These are phyloP conservation scores for Chanos chanos DNA, from an alignment of 2,797 vertebrate genomes.

Conservation along the genomic window DNA sequence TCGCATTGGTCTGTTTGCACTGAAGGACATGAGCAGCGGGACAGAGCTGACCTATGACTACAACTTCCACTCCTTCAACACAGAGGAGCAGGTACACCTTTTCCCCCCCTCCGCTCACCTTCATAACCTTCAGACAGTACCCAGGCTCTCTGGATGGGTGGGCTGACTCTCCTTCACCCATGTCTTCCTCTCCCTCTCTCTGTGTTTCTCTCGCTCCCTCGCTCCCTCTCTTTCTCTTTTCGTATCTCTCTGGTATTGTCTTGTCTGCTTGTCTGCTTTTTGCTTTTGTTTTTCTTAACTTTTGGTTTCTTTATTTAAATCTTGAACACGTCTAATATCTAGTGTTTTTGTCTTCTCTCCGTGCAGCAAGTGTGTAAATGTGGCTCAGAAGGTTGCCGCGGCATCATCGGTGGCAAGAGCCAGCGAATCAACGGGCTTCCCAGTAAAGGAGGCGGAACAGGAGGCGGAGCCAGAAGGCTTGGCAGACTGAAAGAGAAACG, in stretches of 20 bases:
- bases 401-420: slow-evolving; percentile 94
- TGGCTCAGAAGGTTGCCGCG: slow-evolving; percentile 88
- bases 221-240: too few species aligned
- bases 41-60: slow-evolving; percentile 96
- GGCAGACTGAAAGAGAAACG: slow-evolving; percentile 94
- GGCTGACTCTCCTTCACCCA: too few species aligned
- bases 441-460: slow-evolving; percentile 68
- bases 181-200: too few species aligned
- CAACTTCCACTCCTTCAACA: slow-evolving; percentile 97
- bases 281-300: background rate
- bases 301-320: background rate
- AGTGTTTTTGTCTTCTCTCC: slow-evolving; percentile 13
- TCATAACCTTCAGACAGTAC: too few species aligned
- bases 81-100: slow-evolving; percentile 89
- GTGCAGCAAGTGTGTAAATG: slow-evolving; percentile 90
- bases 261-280: background rate
- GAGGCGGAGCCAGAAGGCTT: slow-evolving; percentile 75
- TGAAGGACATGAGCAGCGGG: slow-evolving; percentile 88
- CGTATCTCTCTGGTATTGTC: too few species aligned
- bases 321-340: too few species aligned
- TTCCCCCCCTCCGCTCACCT: too few species aligned
- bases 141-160: too few species aligned
- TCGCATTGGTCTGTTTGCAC: slow-evolving; percentile 90
- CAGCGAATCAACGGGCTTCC: slow-evolving; percentile 87
- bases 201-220: too few species aligned